Conservation (phyloP, 2,888 invertebrate species). For the Thalpophila matura region DNA sequence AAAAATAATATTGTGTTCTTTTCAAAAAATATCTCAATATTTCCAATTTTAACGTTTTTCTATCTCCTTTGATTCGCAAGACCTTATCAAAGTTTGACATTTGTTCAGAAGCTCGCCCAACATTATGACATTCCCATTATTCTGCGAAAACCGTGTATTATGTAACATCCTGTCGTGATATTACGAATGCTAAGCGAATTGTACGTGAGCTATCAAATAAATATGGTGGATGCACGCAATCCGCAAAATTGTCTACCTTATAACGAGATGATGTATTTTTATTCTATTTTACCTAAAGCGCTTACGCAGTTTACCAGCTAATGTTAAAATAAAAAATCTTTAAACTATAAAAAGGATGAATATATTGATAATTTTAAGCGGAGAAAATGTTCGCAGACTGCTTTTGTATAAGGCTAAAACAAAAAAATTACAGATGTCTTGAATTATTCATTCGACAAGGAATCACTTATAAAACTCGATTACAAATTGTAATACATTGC, state of each 20-base stretch:
- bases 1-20: neutral
- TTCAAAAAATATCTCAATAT: neutral
- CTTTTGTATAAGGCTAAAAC: neutral
- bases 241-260: slow-evolving; percentile 19
- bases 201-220: slow-evolving; percentile 58
- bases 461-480: neutral
- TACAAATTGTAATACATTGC: slow-evolving; percentile 2
- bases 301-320: neutral
- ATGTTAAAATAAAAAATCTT: neutral
- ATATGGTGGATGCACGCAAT: slow-evolving; percentile 76
- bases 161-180: slow-evolving; percentile 64
- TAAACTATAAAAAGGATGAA: too few relatives aligned
- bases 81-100: slow-evolving; percentile 34
- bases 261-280: neutral
- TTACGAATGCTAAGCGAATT: slow-evolving; percentile 63
- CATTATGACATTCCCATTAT: slow-evolving; percentile 72
- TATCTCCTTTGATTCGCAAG: slow-evolving; percentile 12
- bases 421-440: too few relatives aligned
- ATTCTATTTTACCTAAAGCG: neutral
- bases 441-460: neutral
- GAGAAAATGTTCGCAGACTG: neutral
- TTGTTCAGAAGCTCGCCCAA: slow-evolving; percentile 63
- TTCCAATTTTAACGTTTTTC: neutral
- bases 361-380: neutral
- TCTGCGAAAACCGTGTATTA: slow-evolving; percentile 47